phyloP scores from a whole-genome alignment of 2,113 vertebrate species.

The Sturnus vulgaris region DNA sequence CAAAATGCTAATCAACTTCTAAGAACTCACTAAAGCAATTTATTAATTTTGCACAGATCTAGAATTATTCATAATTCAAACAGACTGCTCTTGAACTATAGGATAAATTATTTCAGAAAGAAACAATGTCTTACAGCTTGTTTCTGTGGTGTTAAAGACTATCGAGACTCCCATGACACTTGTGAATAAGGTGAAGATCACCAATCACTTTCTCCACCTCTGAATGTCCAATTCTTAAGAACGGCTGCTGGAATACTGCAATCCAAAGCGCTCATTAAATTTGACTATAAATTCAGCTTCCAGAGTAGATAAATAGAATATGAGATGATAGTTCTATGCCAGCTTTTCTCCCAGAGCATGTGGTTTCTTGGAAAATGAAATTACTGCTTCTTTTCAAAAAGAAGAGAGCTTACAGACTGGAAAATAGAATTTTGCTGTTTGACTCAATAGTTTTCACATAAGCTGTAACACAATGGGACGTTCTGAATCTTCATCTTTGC shows the following conservation, averaged over 20 bases:
- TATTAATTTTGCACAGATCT: neutral
- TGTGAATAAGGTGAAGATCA: neutral
- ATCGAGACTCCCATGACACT: accelerated
- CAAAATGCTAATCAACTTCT: neutral
- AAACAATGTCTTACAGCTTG: neutral
- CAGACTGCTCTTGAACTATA: neutral
- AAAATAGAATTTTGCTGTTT: neutral
- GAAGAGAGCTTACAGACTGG: neutral
- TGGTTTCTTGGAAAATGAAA: neutral
- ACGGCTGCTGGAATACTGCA: neutral
- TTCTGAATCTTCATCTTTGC: neutral
- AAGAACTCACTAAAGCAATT: neutral
- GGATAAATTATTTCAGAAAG: neutral
- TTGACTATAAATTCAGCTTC: neutral
- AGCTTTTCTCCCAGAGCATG: neutral
- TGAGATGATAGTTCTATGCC: neutral
- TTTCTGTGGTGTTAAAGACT: neutral
- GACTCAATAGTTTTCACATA: neutral
- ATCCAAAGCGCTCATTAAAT: neutral
- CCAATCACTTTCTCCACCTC: neutral
- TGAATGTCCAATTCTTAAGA: neutral
- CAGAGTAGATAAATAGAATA: neutral
- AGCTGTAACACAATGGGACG: neutral
- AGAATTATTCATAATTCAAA: neutral
- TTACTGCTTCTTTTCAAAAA: neutral